phyloP scores from a whole-genome alignment of 2,113 vertebrate genomes.

The Sylvietta virens region DNA sequence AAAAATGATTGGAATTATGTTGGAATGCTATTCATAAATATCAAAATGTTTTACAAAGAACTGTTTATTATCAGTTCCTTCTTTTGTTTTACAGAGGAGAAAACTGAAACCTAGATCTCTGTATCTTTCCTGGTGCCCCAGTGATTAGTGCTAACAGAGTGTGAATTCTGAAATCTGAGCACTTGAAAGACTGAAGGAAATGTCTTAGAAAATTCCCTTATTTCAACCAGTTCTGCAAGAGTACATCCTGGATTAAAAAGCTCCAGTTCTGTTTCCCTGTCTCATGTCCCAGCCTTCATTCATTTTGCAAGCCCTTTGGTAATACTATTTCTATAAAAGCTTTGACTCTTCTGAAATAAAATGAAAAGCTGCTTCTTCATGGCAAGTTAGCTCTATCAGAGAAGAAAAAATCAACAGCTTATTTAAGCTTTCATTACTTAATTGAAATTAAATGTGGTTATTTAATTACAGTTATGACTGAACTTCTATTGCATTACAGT shows the following conservation, averaged over 20 bases:
- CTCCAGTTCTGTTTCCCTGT: neutral
- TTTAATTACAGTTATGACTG: neutral
- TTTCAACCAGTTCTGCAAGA: neutral
- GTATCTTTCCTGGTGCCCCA: neutral
- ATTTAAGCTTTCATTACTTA: slow-evolving; percentile 30
- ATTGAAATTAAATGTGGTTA: neutral
- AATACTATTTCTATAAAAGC: neutral
- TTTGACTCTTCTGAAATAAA: neutral
- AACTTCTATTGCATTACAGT: neutral
- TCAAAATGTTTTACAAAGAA: neutral
- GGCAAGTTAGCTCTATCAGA: slow-evolving; percentile 14
- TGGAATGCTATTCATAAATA: neutral
- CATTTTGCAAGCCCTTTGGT: neutral
- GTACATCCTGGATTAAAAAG: neutral
- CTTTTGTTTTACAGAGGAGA: neutral
- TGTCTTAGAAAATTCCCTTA: neutral
- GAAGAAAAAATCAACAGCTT: slow-evolving; percentile 29
- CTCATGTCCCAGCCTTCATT: neutral
- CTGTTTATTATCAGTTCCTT: neutral
- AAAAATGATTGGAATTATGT: neutral
- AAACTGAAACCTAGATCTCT: neutral
- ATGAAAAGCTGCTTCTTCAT: neutral
- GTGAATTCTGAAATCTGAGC: neutral
- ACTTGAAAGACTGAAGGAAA: neutral
- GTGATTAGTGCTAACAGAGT: neutral